Evolutionary conservation across 2,113 vertebrate species (phyloP).

Genomic region (Onychostoma macrolepis): DNA sequence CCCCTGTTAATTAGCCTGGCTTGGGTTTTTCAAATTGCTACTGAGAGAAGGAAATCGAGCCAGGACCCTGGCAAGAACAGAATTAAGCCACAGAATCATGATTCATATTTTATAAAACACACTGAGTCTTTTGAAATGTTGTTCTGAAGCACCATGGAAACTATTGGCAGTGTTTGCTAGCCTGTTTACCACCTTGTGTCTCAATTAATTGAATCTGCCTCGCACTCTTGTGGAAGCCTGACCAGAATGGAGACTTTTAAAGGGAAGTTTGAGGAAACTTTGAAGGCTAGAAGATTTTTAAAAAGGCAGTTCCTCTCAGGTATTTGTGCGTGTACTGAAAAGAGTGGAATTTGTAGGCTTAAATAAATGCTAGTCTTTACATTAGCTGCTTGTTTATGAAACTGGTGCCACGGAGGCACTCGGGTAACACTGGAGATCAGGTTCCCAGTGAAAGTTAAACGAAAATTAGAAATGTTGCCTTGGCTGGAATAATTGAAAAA

Average conservation of each 20-base stretch:
- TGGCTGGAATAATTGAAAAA: no score
- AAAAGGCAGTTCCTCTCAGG: background rate
- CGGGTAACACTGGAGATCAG: background rate
- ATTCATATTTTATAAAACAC: slow-evolving; percentile 27
- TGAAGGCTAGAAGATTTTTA: background rate
- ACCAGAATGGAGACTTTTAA: slow-evolving; percentile 10
- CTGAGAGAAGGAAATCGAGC: slow-evolving; percentile 34
- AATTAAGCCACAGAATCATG: background rate
- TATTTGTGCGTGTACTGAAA: background rate
- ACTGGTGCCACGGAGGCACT: background rate
- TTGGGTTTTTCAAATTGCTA: slow-evolving; percentile 47
- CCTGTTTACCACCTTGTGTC: slow-evolving; percentile 3
- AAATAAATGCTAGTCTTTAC: background rate
- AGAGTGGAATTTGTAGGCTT: background rate
- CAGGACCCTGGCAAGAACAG: slow-evolving; percentile 17
- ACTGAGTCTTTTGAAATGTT: slow-evolving; percentile 6
- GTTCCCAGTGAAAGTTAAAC: background rate
- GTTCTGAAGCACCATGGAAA: slow-evolving; percentile 13
- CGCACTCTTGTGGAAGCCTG: background rate
- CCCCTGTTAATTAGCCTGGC: slow-evolving; percentile 47
- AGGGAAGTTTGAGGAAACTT: background rate
- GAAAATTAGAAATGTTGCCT: no score
- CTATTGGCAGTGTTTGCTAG: slow-evolving; percentile 2
- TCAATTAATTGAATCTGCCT: slow-evolving; percentile 28
- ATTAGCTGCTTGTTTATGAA: background rate